Evolutionary conservation across 1,140 invertebrate species (phyloP).

Genomic region (Spodoptera frugiperda): DNA sequence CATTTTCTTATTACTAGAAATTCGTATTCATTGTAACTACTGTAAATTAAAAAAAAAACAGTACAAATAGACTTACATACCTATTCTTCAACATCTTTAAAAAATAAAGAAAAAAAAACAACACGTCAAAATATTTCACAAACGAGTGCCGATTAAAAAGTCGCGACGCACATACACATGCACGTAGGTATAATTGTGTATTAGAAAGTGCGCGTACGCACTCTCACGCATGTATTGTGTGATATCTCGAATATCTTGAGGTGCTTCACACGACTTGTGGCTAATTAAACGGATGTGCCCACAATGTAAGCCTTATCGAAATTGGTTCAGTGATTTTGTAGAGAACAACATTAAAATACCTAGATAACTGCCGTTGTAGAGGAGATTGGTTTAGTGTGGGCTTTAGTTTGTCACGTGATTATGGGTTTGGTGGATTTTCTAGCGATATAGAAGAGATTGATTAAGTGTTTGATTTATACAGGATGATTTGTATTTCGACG

Average conservation of each 20-base stretch:
- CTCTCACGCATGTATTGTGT: constrained; percentile 39
- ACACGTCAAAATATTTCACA: constrained; percentile 33
- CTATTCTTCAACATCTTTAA: too few species aligned
- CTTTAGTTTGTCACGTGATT: neutral
- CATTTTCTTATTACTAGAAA: too few species aligned
- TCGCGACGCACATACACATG: constrained; percentile 1
- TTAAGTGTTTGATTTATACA: too few species aligned
- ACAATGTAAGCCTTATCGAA: constrained; percentile 47
- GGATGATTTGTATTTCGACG: too few species aligned
- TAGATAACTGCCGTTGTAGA: constrained; percentile 1
- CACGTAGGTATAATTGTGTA: constrained; percentile 36
- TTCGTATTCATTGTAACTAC: too few species aligned
- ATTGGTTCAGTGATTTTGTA: constrained; percentile 49
- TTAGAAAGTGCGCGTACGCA: constrained; percentile 43
- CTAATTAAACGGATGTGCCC: constrained; percentile 43
- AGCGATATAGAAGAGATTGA: too few species aligned
- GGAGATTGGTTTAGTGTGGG: constrained; percentile 12
- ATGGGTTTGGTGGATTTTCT: neutral
- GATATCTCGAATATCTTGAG: constrained; percentile 36
- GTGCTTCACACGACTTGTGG: constrained; percentile 27
- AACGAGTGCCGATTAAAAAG: constrained; percentile 24
- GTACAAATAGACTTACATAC: too few species aligned
- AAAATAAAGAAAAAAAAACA: too few species aligned
- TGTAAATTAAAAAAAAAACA: too few species aligned
- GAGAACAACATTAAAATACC: constrained; percentile 24